These are phyloP conservation scores for Passer domesticus DNA, from an alignment of 2,113 vertebrate genomes.

Conservation along the genomic window DNA sequence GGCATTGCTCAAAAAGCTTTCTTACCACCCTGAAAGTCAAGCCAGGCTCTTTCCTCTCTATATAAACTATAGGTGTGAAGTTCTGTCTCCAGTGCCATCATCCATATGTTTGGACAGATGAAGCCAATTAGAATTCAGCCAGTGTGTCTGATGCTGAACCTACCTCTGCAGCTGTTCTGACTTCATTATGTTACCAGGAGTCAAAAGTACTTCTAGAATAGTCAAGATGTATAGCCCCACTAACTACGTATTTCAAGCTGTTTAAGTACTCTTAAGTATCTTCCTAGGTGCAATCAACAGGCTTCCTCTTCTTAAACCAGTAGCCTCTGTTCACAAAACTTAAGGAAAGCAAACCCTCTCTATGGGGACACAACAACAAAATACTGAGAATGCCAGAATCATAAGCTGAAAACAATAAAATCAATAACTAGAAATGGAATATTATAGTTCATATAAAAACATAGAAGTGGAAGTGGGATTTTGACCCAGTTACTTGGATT, in stretches of 20 bases:
- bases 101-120: background rate
- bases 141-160: background rate
- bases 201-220: slow-evolving; percentile 6
- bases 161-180: background rate
- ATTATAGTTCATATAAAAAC: background rate
- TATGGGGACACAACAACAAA: background rate
- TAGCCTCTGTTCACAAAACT: background rate
- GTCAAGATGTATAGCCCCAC: background rate
- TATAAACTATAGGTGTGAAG: background rate
- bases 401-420: background rate
- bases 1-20: background rate
- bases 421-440: background rate
- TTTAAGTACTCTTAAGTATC: background rate
- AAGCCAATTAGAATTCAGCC: background rate
- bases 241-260: background rate
- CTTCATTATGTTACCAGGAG: background rate
- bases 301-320: background rate
- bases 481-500: background rate
- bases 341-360: background rate
- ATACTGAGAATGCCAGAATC: background rate
- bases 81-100: slow-evolving; percentile 11
- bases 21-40: background rate
- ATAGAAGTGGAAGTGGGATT: background rate
- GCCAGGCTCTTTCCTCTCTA: background rate
- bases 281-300: background rate